These are phyloP conservation scores for Calliscelio sp. DNA, from an alignment of 2,888 invertebrate species.

Conservation along the genomic window DNA sequence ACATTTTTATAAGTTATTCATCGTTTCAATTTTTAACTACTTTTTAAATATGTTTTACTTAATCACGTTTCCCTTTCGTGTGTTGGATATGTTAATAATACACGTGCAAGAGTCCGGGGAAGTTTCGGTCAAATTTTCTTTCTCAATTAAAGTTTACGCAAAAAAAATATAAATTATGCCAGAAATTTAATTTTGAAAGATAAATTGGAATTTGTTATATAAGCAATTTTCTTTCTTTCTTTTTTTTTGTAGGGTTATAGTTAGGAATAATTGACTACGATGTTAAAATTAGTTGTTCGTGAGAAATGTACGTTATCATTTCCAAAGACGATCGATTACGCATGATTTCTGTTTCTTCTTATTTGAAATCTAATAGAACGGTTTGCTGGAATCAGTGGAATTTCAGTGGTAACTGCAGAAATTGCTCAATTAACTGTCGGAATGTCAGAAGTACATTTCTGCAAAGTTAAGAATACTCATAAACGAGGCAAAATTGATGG, in stretches of 20 bases:
- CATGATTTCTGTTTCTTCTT: slow-evolving; percentile 57
- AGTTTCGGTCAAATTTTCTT: slow-evolving; percentile 29
- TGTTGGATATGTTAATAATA: slow-evolving; percentile 33
- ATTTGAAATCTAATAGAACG: slow-evolving; percentile 52
- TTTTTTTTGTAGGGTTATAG: no score
- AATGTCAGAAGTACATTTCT: slow-evolving; percentile 58
- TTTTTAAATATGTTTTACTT: slow-evolving; percentile 31
- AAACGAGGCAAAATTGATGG: slow-evolving; percentile 18
- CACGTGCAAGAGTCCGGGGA: slow-evolving; percentile 30
- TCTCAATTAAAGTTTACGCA: slow-evolving; percentile 22
- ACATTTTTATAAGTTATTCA: no score
- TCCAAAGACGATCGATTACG: slow-evolving; percentile 40
- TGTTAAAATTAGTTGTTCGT: no score
- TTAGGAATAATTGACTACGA: no score
- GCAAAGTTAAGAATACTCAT: slow-evolving; percentile 34
- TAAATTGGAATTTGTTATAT: no score
- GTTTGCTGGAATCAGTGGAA: slow-evolving; percentile 58
- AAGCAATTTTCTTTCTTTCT: no score
- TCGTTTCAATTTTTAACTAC: no score
- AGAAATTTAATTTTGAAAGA: no score
- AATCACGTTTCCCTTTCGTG: slow-evolving; percentile 12
- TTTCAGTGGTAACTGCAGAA: slow-evolving; percentile 55
- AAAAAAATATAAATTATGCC: slow-evolving; percentile 33
- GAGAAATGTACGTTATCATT: slow-evolving; percentile 19
- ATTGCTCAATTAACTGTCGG: slow-evolving; percentile 59